Conservation (phyloP, 2,797 vertebrate genomes). For the Coendou prehensilis region DNA sequence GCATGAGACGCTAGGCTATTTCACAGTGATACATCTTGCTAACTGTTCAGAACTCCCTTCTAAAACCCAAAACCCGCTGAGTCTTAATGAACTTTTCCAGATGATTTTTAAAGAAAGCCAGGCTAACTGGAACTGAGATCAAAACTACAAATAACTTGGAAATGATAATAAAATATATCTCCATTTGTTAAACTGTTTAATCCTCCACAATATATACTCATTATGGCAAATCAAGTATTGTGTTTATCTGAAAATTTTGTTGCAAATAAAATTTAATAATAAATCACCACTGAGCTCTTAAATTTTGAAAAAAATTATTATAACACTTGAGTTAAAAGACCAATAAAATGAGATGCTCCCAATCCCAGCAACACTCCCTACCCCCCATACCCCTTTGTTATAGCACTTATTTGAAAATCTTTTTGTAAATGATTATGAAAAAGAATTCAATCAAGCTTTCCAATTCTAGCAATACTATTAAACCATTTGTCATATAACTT, state of each 20-base stretch:
- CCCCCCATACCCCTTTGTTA: neutral
- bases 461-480: conserved; percentile 76
- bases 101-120: conserved; percentile 72
- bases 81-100: conserved; percentile 75
- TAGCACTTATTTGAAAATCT: conserved; percentile 63
- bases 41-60: conserved; percentile 56
- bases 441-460: conserved; percentile 73
- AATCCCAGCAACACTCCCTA: neutral
- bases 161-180: conserved; percentile 56
- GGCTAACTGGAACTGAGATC: conserved; percentile 36
- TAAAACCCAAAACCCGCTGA: conserved; percentile 59
- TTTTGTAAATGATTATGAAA: conserved; percentile 73
- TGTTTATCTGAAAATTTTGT: conserved; percentile 50
- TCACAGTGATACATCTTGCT: conserved; percentile 54
- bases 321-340: conserved; percentile 64
- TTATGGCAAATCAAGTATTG: neutral
- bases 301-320: conserved; percentile 66
- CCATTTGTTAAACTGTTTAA: conserved; percentile 64
- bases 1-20: conserved; percentile 17
- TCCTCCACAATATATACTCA: neutral
- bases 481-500: conserved; percentile 80
- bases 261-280: conserved; percentile 68
- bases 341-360: conserved; percentile 67
- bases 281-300: conserved; percentile 52
- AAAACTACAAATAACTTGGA: conserved; percentile 61